Evolutionary conservation across 2,797 vertebrate genomes (phyloP).

Genomic region (Aldrovandia affinis): DNA sequence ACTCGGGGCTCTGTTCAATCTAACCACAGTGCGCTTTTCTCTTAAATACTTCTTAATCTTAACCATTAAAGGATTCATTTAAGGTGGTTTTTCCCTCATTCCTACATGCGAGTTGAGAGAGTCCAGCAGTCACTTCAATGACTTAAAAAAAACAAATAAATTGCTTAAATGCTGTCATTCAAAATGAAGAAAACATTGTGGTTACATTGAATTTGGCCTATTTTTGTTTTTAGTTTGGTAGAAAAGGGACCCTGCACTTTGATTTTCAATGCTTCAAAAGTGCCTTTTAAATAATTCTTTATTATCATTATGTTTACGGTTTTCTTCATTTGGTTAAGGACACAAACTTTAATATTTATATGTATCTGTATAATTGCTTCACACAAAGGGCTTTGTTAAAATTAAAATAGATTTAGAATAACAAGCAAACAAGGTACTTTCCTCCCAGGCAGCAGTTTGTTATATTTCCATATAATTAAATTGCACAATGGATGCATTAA

Average conservation of each 20-base stretch:
- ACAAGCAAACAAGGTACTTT: constrained; percentile 1
- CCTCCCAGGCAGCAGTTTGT: background rate
- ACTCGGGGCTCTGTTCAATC: constrained; percentile 1
- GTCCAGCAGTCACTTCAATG: background rate
- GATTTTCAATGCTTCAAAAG: constrained; percentile 19
- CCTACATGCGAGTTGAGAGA: background rate
- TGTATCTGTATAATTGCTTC: constrained; percentile 31
- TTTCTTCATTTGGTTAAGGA: constrained; percentile 27
- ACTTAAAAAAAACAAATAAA: background rate
- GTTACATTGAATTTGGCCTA: constrained; percentile 12
- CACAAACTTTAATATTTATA: constrained; percentile 25
- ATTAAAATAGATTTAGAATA: constrained; percentile 13
- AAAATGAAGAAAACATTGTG: background rate
- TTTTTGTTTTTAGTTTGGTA: constrained; percentile 22
- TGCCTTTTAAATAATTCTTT: constrained; percentile 22
- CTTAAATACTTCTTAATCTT: background rate
- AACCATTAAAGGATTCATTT: background rate
- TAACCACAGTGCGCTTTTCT: background rate
- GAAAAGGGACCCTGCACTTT: constrained; percentile 31
- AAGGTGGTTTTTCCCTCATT: background rate
- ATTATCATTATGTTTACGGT: constrained; percentile 28
- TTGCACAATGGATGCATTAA: background rate
- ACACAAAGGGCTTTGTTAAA: constrained; percentile 30
- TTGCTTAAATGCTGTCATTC: background rate
- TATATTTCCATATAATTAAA: constrained; percentile 28